Base-by-base conservation (phyloP, 2,888 invertebrate genomes). In the Dioctria rufipes region DNA sequence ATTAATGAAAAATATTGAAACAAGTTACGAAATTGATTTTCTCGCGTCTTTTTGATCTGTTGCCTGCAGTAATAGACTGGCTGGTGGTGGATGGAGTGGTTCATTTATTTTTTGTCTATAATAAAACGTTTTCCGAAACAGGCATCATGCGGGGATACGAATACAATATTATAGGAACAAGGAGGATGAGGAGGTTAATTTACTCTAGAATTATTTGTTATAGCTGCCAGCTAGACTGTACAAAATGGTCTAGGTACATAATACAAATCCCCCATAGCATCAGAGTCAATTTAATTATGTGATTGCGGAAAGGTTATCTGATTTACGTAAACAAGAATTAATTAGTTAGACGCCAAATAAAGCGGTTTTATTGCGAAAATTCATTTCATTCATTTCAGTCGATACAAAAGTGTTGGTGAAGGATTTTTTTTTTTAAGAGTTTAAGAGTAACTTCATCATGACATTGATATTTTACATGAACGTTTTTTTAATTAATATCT, bases 271-370 rank as follows among this genome's bases (percentile, higher is more conserved):
- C 8, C 39, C 2, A 63, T 39, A 6, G 39, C 25, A 25, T 25
- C 2, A 69, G 61, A 75, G 42, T 60, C 60, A 60, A 60, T 75
- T 75, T 60, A 25, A 25, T 25, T 25, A 60, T 75, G 37, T 43
- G 43, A 42, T 40, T 60, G 13, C 60, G 42, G 13, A n/a, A 54
- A 42, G 43, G 73, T 40, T 58, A 60, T 40, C 43, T 13, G 5
- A 49, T 25, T 75, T 60, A 42, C 60, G 73, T 40, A 75, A 60
- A 13, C 43, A 75, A 60, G 43, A 13, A 60, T 58, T 43, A 75
- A 60, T 75, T 25, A 25, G 25, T 25, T 75, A 69, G 42, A 11
- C 40, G 73, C 58, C 43, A 60, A 75, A 43, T 2, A 25, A 60
- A 60, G 42, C 6, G 46, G 1, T 42, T 60, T 60, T 25, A 43